Evolutionary conservation across 2,113 vertebrate species (phyloP).

Genomic region (Xenopus tropicalis): DNA sequence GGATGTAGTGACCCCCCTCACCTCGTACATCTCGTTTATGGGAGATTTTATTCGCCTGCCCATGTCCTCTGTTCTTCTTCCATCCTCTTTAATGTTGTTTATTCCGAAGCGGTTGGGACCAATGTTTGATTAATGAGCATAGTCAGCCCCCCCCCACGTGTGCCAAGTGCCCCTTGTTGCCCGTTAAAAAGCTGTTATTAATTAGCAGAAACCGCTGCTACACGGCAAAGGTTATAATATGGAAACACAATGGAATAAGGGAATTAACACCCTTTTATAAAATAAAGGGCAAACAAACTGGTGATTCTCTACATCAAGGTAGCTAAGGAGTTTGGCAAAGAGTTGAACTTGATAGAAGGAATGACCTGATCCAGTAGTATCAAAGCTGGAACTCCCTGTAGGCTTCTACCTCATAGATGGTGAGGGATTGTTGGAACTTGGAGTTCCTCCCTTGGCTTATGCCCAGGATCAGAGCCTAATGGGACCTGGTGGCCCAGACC

Average conservation of each 20-base stretch:
- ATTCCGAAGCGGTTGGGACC: constrained; percentile 24
- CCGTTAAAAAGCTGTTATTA: constrained; percentile 41
- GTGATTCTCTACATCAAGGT: too few relatives aligned
- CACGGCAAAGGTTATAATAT: constrained; percentile 1
- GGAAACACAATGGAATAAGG: background rate
- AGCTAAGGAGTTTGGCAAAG: too few relatives aligned
- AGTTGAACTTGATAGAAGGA: too few relatives aligned
- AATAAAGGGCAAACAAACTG: too few relatives aligned
- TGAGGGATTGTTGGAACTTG: too few relatives aligned
- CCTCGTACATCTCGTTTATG: constrained; percentile 12
- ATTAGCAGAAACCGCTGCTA: constrained; percentile 18
- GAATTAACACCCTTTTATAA: background rate
- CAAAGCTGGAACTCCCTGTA: too few relatives aligned
- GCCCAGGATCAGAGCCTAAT: too few relatives aligned
- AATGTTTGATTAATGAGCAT: constrained; percentile 29
- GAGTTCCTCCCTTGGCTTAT: too few relatives aligned
- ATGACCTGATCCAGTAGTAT: too few relatives aligned
- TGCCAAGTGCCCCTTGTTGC: constrained; percentile 31
- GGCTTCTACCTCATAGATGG: too few relatives aligned
- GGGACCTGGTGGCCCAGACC: too few relatives aligned
- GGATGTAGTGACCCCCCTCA: constrained; percentile 1
- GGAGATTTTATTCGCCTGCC: background rate
- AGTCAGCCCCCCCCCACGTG: constrained; percentile 22
- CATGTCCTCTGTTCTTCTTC: background rate
- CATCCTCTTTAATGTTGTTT: constrained; percentile 31